Evolutionary conservation across 2,888 invertebrate genomes (phyloP).

Genomic region (Kryphioiulus occultus): DNA sequence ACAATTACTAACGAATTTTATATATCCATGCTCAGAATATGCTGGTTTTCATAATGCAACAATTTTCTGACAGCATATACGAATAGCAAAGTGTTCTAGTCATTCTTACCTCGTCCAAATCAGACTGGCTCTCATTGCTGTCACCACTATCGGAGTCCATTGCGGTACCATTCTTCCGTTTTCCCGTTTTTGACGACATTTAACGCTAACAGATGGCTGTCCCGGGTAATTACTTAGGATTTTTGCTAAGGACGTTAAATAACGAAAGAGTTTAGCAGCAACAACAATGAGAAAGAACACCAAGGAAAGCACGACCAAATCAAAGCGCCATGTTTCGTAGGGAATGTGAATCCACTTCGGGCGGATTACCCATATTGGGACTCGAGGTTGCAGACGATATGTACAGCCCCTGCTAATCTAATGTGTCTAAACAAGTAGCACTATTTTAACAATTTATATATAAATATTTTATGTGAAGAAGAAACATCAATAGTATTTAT

Average conservation of each 20-base stretch:
- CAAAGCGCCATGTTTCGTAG: conserved; percentile 14
- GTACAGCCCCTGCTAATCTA: too few species aligned
- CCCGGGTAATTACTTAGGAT: neutral
- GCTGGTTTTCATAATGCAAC: too few species aligned
- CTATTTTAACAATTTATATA: too few species aligned
- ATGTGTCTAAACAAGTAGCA: too few species aligned
- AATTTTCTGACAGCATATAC: too few species aligned
- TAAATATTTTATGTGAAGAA: too few species aligned
- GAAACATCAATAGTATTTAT: too few species aligned
- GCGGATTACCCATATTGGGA: neutral
- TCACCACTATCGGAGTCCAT: conserved; percentile 77
- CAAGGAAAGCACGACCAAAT: neutral
- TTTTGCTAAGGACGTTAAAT: neutral
- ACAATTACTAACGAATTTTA: too few species aligned
- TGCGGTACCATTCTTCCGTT: conserved; percentile 81
- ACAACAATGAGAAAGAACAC: conserved; percentile 1
- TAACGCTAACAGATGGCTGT: neutral
- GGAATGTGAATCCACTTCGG: neutral
- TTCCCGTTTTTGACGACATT: conserved; percentile 59
- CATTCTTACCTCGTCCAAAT: conserved; percentile 81
- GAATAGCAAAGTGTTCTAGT: neutral
- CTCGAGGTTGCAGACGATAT: neutral
- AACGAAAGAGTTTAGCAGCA: neutral
- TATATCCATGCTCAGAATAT: too few species aligned
- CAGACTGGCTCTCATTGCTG: conserved; percentile 69